Base-by-base conservation (phyloP, 2,888 invertebrate genomes). In the Apamea anceps region DNA sequence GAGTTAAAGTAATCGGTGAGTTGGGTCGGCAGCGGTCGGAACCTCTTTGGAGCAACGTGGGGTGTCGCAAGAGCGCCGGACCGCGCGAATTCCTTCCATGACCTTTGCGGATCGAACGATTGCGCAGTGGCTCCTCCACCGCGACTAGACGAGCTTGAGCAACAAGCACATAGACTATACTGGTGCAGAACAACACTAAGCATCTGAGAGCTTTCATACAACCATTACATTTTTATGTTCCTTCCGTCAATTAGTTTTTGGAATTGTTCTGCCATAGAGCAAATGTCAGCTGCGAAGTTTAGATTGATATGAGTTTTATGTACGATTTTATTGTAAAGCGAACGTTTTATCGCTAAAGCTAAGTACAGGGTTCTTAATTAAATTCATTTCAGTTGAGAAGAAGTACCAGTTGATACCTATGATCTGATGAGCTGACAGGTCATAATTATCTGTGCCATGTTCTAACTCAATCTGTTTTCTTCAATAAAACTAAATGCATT, bases 81-180 rank as follows among this genome's bases (percentile, higher is more conserved):
- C 96, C 93, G 96, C 96, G 96, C 96, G 93, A 96, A 96, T 96
- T 96, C 96, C 96, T 96, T 94, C 95, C 95, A 93, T 96, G 96
- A 96, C 96, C 96, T 96, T 96, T 96, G 96, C 94, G 95, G 95
- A 96, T 96, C 94, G 96, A 95, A 94, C 94, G 95, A 96, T 96
- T 96, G 96, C 96, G 95, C 95, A 96, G 93, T 91, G 92, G 93
- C 94, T 95, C 94, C 95, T 96, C 95, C 91, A 94, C 91, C 91
- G 91, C 92, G 94, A 92, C 95, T 95, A 95, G 95, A 96, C 96
- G 91, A 92, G 94, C 96, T 96, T 96, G 91, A 93, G 96, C 96
- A 96, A 96, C 94, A 91, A 91, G 91, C 90, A 90, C 95, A 95
- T 91, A 96, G 96, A 96, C 74, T 87, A 87, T 74, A 75, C 72